Percentiles rank a stretch among this genome's conserved stretches.
Evolutionary conservation across 2,113 vertebrate genomes (phyloP).

Genomic region (Thalassoma bifasciatum): DNA sequence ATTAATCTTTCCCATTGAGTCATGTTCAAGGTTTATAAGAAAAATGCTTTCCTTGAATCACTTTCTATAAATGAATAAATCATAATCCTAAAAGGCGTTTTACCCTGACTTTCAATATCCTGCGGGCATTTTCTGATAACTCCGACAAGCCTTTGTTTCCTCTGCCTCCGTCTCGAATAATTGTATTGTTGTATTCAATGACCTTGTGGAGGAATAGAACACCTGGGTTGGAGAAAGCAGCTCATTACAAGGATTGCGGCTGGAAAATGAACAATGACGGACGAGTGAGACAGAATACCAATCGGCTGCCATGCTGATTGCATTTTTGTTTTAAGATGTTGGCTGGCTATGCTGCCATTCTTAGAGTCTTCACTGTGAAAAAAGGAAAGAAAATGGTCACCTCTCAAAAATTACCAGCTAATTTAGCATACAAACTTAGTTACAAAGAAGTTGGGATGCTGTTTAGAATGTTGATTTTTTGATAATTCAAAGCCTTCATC

Average conservation of each 20-base stretch:
- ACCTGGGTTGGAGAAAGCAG: constrained; percentile 72
- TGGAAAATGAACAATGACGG: constrained; percentile 77
- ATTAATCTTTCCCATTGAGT: constrained; percentile 19
- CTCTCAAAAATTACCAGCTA: not conserved
- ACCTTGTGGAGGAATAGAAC: constrained; percentile 74
- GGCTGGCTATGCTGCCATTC: constrained; percentile 53
- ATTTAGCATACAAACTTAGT: too few species aligned
- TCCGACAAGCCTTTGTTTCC: constrained; percentile 70
- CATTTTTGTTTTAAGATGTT: constrained; percentile 68
- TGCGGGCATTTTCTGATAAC: constrained; percentile 54
- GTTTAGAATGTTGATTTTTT: too few species aligned
- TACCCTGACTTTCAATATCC: constrained; percentile 58
- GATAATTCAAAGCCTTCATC: too few species aligned
- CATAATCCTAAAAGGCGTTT: constrained; percentile 52
- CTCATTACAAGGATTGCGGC: constrained; percentile 72
- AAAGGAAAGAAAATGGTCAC: constrained; percentile 23
- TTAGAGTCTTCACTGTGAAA: constrained; percentile 27
- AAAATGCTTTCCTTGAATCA: constrained; percentile 46
- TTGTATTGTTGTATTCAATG: constrained; percentile 69
- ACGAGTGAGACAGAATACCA: constrained; percentile 68
- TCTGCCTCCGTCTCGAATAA: constrained; percentile 59
- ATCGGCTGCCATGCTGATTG: constrained; percentile 64
- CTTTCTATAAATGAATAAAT: constrained; percentile 65
- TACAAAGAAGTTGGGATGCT: too few species aligned
- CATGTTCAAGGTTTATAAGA: constrained; percentile 23